Conservation (phyloP, 2,113 vertebrate genomes). For the Tupaia tana region DNA sequence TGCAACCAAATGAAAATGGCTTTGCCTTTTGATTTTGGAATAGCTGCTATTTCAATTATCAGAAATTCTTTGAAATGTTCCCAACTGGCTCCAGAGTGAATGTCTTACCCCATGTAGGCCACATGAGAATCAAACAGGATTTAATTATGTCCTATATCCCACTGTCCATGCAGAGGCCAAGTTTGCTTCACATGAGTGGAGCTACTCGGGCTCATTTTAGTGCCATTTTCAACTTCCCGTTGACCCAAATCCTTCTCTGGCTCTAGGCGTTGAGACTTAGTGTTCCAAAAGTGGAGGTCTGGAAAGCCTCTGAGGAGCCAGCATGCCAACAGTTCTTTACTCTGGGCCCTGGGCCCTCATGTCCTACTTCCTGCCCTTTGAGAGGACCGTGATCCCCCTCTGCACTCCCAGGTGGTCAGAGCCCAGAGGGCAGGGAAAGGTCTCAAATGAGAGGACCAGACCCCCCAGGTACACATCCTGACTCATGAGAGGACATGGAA, state of each 20-base stretch:
- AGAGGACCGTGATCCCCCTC: background rate
- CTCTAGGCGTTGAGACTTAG: background rate
- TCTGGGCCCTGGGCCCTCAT: background rate
- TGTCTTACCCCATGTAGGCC: background rate
- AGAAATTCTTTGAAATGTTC: background rate
- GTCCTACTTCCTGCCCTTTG: background rate
- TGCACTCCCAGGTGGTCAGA: background rate
- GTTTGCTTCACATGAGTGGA: background rate
- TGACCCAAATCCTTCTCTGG: slow-evolving; percentile 43
- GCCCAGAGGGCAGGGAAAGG: background rate
- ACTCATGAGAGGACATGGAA: fast-evolving
- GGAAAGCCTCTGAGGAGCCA: background rate
- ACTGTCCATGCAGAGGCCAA: background rate
- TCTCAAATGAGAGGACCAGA: too few species aligned
- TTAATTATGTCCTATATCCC: slow-evolving; percentile 46
- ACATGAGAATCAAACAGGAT: background rate
- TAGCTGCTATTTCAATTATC: slow-evolving; percentile 5
- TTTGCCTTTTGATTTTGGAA: background rate
- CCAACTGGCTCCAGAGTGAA: background rate
- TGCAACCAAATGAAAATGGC: background rate
- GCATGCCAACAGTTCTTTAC: background rate
- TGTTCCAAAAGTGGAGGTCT: background rate
- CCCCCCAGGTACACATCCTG: background rate
- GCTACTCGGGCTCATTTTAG: background rate
- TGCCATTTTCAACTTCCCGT: background rate